Percentiles rank a stretch among this genome's conserved stretches.
These are phyloP conservation scores for Mustela lutreola DNA, from an alignment of 2,113 vertebrate genomes.

Conservation along the genomic window DNA sequence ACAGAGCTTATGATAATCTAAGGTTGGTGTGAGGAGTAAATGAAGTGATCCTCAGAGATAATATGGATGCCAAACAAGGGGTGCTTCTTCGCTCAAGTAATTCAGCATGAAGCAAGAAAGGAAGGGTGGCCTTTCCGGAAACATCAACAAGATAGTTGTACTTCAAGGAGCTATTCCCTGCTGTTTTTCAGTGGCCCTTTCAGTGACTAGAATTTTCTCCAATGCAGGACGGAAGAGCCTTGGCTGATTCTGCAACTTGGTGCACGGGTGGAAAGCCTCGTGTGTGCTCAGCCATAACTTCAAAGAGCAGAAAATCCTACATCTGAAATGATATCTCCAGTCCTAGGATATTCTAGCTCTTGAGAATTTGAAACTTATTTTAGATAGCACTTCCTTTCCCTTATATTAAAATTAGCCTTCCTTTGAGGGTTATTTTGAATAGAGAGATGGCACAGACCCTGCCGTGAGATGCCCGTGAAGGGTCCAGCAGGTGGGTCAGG, in stretches of 20 bases:
- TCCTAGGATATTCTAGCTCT: neutral
- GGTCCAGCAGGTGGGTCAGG: rapidly evolving
- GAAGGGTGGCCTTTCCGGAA: neutral
- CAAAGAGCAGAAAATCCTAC: slow-evolving; percentile 16
- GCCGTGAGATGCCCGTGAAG: neutral
- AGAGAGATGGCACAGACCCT: neutral
- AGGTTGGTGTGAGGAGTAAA: neutral
- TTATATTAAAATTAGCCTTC: neutral
- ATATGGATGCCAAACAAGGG: neutral
- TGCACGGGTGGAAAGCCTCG: neutral
- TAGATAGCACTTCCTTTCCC: neutral
- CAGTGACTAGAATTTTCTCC: neutral
- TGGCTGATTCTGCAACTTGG: neutral
- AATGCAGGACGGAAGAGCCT: neutral
- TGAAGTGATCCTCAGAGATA: neutral
- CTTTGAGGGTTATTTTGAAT: neutral
- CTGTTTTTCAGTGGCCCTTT: neutral
- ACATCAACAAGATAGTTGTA: neutral
- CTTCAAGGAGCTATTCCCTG: neutral
- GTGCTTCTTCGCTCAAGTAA: neutral
- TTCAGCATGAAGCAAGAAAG: slow-evolving; percentile 8
- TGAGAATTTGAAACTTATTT: slow-evolving; percentile 27
- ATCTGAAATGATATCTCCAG: neutral
- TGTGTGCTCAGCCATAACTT: neutral
- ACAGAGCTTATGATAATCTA: neutral